Evolutionary conservation across 2,888 invertebrate genomes (phyloP).

Genomic region (Venustoraphidia nigricollis): DNA sequence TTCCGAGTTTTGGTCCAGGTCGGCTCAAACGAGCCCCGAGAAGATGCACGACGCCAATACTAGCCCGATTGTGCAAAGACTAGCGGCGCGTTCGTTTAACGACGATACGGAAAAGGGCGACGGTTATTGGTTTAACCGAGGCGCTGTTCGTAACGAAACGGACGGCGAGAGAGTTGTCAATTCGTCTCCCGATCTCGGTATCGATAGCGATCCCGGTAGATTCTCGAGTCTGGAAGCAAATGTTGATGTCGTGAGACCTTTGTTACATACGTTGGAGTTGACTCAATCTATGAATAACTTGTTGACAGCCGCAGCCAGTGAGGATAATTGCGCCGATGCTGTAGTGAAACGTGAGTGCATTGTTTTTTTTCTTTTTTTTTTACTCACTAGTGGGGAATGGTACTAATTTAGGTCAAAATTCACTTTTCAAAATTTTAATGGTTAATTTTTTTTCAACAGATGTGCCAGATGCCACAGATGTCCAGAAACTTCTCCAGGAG

Average conservation of each 20-base stretch:
- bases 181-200: conserved; percentile 76
- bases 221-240: conserved; percentile 46
- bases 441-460: neutral
- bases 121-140: conserved; percentile 4
- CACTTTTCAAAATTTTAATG: neutral
- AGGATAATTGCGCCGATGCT: conserved; percentile 18
- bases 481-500: conserved; percentile 41
- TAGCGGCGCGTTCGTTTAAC: conserved; percentile 2
- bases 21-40: conserved; percentile 13
- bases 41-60: conserved; percentile 11
- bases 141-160: conserved; percentile 4
- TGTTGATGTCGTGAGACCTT: conserved; percentile 26
- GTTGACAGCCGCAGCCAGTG: conserved; percentile 19
- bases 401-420: too few relatives aligned
- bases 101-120: neutral
- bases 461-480: conserved; percentile 17
- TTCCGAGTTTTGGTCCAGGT: conserved; percentile 8
- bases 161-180: conserved; percentile 26
- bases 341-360: conserved; percentile 18
- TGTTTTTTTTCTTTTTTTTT: neutral
- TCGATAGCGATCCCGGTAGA: conserved; percentile 63
- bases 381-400: too few relatives aligned
- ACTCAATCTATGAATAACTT: conserved; percentile 26
- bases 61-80: conserved; percentile 3
- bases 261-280: conserved; percentile 30